Evolutionary conservation across 1,140 invertebrate genomes (phyloP).

Genomic region (Pseudomyrmex sp.): DNA sequence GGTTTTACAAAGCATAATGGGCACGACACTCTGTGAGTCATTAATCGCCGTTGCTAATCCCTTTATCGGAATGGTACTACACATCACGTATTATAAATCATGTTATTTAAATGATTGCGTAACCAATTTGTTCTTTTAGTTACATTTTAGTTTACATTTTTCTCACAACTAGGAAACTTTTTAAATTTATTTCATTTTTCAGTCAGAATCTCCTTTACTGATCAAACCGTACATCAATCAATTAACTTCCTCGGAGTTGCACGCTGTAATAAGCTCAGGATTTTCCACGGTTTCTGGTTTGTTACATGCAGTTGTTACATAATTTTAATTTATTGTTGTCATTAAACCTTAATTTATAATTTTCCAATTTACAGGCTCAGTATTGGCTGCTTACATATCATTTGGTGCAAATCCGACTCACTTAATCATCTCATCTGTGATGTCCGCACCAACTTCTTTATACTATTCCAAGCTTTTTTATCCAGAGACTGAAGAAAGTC

Average conservation of each 20-base stretch:
- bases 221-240: constrained; percentile 93
- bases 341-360: not conserved
- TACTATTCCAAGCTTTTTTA: constrained; percentile 95
- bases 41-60: constrained; percentile 96
- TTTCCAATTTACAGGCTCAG: constrained; percentile 87
- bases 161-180: not conserved
- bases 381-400: constrained; percentile 95
- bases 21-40: constrained; percentile 96
- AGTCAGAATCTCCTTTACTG: constrained; percentile 96
- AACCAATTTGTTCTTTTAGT: too few relatives aligned
- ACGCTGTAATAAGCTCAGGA: constrained; percentile 96
- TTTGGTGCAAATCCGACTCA: constrained; percentile 94
- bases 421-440: constrained; percentile 95
- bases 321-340: not conserved
- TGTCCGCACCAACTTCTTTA: constrained; percentile 97
- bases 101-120: constrained; percentile 22
- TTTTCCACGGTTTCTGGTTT: constrained; percentile 97
- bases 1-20: constrained; percentile 90
- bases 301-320: constrained; percentile 3
- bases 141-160: too few relatives aligned
- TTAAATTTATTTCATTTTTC: constrained; percentile 75
- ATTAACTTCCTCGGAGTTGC: constrained; percentile 95
- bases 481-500: constrained; percentile 93
- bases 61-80: constrained; percentile 93
- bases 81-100: not conserved